Conservation (phyloP, 2,888 invertebrate species). For the Clostera curtula region DNA sequence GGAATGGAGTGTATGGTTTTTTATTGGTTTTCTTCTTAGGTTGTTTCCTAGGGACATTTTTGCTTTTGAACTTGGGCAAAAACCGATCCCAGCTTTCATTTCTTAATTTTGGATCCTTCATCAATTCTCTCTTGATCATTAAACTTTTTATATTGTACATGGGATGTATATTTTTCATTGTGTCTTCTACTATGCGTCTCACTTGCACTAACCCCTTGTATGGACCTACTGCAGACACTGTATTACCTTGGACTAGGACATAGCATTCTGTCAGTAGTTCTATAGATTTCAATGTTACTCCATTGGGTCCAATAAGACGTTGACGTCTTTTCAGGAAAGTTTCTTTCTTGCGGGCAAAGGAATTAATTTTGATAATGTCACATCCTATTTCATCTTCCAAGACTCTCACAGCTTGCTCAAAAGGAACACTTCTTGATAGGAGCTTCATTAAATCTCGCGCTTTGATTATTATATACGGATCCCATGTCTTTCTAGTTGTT, state of each 20-base stretch:
- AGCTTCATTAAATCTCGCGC: conserved; percentile 97
- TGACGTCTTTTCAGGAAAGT: conserved; percentile 96
- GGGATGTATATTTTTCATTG: conserved; percentile 99
- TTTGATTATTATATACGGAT: conserved; percentile 97
- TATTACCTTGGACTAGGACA: conserved; percentile 97
- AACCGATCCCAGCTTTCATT: conserved; percentile 98
- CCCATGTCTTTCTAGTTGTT: conserved; percentile 98
- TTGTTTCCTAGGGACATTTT: conserved; percentile 92
- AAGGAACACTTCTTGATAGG: conserved; percentile 95
- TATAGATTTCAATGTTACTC: conserved; percentile 97
- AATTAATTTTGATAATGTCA: conserved; percentile 97
- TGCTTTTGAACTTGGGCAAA: conserved; percentile 92
- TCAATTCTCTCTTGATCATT: conserved; percentile 97
- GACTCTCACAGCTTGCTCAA: conserved; percentile 93
- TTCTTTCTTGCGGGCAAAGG: conserved; percentile 91
- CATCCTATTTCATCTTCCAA: conserved; percentile 93
- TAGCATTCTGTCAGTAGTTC: conserved; percentile 97
- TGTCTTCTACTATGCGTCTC: conserved; percentile 93
- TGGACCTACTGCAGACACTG: conserved; percentile 97
- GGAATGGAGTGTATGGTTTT: conserved; percentile 97
- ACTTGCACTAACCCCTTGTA: conserved; percentile 92
- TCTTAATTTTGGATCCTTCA: conserved; percentile 92
- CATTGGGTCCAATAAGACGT: conserved; percentile 96
- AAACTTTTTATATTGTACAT: conserved; percentile 97
- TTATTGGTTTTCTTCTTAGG: conserved; percentile 92